phyloP scores from a whole-genome alignment of 1,140 invertebrate species.

The Leptinotarsa defecta region DNA sequence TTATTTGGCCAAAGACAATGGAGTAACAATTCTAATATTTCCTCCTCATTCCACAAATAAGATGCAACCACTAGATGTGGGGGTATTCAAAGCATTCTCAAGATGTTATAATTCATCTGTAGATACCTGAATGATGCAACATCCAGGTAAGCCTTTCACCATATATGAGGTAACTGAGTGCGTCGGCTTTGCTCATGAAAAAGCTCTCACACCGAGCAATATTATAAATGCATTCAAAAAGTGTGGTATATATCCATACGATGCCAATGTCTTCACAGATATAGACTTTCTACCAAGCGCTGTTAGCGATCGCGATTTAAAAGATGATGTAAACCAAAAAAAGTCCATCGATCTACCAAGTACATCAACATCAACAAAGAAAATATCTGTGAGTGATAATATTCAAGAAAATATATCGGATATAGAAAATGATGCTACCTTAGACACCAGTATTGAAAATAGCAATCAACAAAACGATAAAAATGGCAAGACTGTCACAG shows the following conservation, averaged over 20 bases:
- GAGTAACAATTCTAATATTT: slow-evolving; percentile 51
- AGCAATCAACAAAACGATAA: too few species aligned
- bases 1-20: slow-evolving; percentile 45
- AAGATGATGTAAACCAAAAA: neutral
- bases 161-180: slow-evolving; percentile 31
- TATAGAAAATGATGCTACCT: too few species aligned
- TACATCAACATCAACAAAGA: too few species aligned
- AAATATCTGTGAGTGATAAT: too few species aligned
- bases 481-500: too few species aligned
- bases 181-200: slow-evolving; percentile 48
- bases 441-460: too few species aligned
- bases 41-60: slow-evolving; percentile 53
- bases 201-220: slow-evolving; percentile 40
- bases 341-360: neutral
- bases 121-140: slow-evolving; percentile 44
- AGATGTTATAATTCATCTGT: slow-evolving; percentile 47
- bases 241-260: slow-evolving; percentile 56
- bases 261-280: slow-evolving; percentile 54
- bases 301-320: slow-evolving; percentile 37
- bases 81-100: slow-evolving; percentile 54
- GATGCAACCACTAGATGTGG: slow-evolving; percentile 59
- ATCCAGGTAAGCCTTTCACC: slow-evolving; percentile 30
- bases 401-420: too few species aligned
- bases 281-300: slow-evolving; percentile 51
- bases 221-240: slow-evolving; percentile 56